A percentile compares a stretch with the other conserved stretches of the same genome.
Evolutionary conservation across 1,140 invertebrate species (phyloP).

Genomic region (Pseudomyrmex gracilis): DNA sequence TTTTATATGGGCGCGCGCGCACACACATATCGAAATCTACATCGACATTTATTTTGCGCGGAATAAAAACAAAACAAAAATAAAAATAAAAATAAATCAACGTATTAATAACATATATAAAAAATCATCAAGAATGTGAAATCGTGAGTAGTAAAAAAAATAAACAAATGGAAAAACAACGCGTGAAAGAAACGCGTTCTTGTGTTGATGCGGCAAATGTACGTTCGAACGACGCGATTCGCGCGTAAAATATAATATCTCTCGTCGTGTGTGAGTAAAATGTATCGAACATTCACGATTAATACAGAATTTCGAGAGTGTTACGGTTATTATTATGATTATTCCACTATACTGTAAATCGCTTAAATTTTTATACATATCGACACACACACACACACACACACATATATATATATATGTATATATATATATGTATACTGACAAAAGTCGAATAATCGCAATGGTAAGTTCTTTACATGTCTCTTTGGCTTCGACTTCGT

Average conservation of each 20-base stretch:
- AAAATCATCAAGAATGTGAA: constrained; percentile 25
- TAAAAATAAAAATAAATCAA: too few species aligned
- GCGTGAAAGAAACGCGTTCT: too few species aligned
- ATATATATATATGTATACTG: neutral
- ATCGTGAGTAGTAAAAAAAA: constrained; percentile 12
- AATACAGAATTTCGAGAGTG: neutral
- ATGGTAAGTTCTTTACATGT: neutral
- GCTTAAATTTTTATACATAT: neutral
- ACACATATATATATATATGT: too few species aligned
- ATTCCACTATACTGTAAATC: too few species aligned
- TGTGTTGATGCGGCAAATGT: too few species aligned
- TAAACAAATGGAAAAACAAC: constrained; percentile 24
- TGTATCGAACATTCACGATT: neutral
- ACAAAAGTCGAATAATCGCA: neutral
- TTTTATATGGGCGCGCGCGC: too few species aligned
- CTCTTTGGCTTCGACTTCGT: constrained; percentile 34
- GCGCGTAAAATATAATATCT: too few species aligned
- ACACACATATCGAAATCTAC: constrained; percentile 6
- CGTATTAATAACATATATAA: neutral
- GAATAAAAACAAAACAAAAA: constrained; percentile 19
- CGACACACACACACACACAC: neutral
- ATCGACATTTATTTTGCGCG: neutral
- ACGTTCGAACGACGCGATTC: too few species aligned
- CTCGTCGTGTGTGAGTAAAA: constrained; percentile 16
- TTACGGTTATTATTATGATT: too few species aligned